A percentile compares a stretch with the other conserved stretches of the same genome.
These are phyloP conservation scores for Rhorus exstirpatorius DNA, from an alignment of 2,888 invertebrate genomes.

Conservation along the genomic window DNA sequence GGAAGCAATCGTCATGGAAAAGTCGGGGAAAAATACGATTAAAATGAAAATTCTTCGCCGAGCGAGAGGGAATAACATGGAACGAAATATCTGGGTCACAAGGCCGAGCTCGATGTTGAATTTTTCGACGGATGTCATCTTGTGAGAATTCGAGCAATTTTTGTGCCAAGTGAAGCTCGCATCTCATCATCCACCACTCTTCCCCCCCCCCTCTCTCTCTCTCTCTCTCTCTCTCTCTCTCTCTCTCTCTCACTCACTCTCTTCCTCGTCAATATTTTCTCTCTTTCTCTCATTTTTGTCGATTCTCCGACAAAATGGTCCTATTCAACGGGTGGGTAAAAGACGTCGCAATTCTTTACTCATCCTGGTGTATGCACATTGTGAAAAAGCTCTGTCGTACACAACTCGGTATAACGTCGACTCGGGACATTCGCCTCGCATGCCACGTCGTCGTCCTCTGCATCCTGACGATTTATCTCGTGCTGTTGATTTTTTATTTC, in stretches of 20 bases:
- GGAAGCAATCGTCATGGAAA: conserved; percentile 14
- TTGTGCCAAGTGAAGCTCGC: conserved; percentile 63
- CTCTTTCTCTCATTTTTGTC: conserved; percentile 46
- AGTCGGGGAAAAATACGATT: conserved; percentile 18
- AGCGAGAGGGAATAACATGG: conserved; percentile 38
- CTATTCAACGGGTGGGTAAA: conserved; percentile 58
- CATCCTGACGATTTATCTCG: conserved; percentile 37
- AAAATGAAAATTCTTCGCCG: conserved; percentile 3
- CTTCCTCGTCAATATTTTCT: conserved; percentile 17
- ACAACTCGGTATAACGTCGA: conserved; percentile 43
- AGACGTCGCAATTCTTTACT: conserved; percentile 55
- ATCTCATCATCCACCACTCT: conserved; percentile 16
- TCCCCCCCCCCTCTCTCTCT: conserved; percentile 12
- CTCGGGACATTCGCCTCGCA: conserved; percentile 5
- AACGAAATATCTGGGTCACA: conserved; percentile 61
- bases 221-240: conserved; percentile 34
- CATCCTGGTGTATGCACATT: conserved; percentile 46
- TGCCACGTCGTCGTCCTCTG: conserved; percentile 9
- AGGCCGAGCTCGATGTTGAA: conserved; percentile 53
- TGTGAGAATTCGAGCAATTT: conserved; percentile 59
- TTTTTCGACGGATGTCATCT: conserved; percentile 47
- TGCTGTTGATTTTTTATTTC: conserved; percentile 40
- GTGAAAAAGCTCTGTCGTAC: conserved; percentile 55
- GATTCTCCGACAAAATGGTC: conserved; percentile 58
- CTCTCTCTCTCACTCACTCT: conserved; percentile 19